Conservation (phyloP, 2,888 invertebrate genomes). For the Baronia brevicornis region DNA sequence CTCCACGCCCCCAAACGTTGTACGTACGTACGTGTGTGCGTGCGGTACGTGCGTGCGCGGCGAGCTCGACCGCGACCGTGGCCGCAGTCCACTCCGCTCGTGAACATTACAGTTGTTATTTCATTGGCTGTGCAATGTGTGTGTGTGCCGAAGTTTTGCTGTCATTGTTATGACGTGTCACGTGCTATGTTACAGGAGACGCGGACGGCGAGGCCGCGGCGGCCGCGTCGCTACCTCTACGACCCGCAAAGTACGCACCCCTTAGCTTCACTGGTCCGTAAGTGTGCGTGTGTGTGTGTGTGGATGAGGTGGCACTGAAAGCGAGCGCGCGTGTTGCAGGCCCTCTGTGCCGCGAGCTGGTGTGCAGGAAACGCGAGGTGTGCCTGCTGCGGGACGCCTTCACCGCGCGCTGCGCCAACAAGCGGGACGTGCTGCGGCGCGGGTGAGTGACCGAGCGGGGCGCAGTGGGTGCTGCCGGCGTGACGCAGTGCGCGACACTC, state of each 20-base stretch:
- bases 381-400: conserved; percentile 90
- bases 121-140: too few relatives aligned
- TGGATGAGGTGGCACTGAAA: not conserved
- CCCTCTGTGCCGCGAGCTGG: conserved; percentile 88
- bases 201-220: conserved; percentile 27
- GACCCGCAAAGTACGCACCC: conserved; percentile 54
- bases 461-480: not conserved
- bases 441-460: conserved; percentile 33
- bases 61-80: too few relatives aligned
- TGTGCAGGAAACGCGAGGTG: conserved; percentile 91
- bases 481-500: not conserved
- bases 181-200: conserved; percentile 26
- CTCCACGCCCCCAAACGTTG: too few relatives aligned
- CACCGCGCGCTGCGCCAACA: conserved; percentile 90
- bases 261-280: too few relatives aligned
- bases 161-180: not conserved
- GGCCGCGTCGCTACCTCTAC: conserved; percentile 49
- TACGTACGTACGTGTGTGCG: too few relatives aligned
- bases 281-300: too few relatives aligned
- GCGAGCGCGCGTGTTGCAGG: conserved; percentile 70
- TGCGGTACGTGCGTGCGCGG: too few relatives aligned
- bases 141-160: too few relatives aligned
- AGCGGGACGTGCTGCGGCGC: conserved; percentile 45
- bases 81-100: too few relatives aligned
- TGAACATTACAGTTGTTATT: too few relatives aligned